These are phyloP conservation scores for Drosophila nebulosa DNA, from an alignment of 1,140 invertebrate species.

Conservation along the genomic window DNA sequence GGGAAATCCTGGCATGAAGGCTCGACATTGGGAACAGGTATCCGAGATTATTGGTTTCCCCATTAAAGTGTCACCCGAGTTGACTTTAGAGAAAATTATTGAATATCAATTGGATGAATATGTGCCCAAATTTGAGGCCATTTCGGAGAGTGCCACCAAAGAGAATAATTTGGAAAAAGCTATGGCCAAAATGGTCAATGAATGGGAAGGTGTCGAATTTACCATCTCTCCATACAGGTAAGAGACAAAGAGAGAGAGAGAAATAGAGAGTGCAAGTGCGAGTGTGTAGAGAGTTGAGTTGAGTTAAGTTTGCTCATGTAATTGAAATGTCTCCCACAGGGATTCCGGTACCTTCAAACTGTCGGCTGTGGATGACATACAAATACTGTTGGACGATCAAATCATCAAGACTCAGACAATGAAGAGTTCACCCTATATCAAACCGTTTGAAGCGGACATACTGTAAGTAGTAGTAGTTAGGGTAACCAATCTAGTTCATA, in stretches of 20 bases:
- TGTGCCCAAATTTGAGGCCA: constrained; percentile 93
- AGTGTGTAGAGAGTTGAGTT: no score
- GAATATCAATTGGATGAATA: constrained; percentile 96
- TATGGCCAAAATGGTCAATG: constrained; percentile 93
- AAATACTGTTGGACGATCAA: constrained; percentile 97
- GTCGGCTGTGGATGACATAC: constrained; percentile 96
- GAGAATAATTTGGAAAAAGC: constrained; percentile 96
- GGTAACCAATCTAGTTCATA: not conserved
- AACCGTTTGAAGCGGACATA: constrained; percentile 93
- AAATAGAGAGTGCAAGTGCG: not conserved
- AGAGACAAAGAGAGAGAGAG: constrained; percentile 3
- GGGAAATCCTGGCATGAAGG: constrained; percentile 96
- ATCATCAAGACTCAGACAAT: constrained; percentile 98
- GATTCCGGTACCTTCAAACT: constrained; percentile 96
- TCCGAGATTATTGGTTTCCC: constrained; percentile 97
- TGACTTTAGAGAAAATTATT: constrained; percentile 94
- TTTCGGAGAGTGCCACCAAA: constrained; percentile 97
- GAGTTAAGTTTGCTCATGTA: constrained; percentile 40
- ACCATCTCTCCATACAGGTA: constrained; percentile 80
- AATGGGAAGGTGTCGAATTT: constrained; percentile 95
- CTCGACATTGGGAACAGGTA: constrained; percentile 97
- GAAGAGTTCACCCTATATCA: constrained; percentile 98
- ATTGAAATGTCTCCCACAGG: constrained; percentile 81
- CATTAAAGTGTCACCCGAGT: constrained; percentile 91
- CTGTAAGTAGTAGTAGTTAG: constrained; percentile 82